These are phyloP conservation scores for Dryocosmus kuriphilus DNA, from an alignment of 2,888 invertebrate species.

Conservation along the genomic window DNA sequence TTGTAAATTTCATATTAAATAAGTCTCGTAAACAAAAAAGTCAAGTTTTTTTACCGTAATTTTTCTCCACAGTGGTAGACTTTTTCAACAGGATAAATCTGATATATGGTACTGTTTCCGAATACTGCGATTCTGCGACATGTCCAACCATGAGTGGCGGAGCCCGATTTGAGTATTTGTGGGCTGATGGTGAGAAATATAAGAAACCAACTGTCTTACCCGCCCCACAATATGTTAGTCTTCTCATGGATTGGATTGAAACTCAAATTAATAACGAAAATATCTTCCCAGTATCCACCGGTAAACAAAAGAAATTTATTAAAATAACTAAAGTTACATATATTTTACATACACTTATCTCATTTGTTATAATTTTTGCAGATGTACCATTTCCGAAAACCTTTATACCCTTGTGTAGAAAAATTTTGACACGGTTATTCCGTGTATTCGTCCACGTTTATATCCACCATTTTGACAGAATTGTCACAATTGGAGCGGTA, in stretches of 20 bases:
- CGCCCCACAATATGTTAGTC: constrained; percentile 89
- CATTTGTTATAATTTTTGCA: constrained; percentile 71
- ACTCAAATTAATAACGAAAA: constrained; percentile 92
- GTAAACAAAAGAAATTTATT: constrained; percentile 70
- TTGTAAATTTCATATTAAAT: neutral
- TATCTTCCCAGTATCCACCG: constrained; percentile 90
- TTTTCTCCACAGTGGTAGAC: constrained; percentile 87
- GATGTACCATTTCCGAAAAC: constrained; percentile 93
- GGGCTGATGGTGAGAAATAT: constrained; percentile 90
- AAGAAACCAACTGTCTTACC: constrained; percentile 89
- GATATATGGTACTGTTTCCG: constrained; percentile 93
- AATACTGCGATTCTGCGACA: constrained; percentile 89
- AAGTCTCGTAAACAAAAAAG: neutral
- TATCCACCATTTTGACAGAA: constrained; percentile 95
- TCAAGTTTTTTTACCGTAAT: neutral
- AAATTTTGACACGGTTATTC: constrained; percentile 92
- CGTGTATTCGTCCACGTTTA: constrained; percentile 96
- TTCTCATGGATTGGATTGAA: constrained; percentile 96
- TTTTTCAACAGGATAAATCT: constrained; percentile 96
- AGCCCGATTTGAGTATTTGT: constrained; percentile 92
- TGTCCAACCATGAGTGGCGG: constrained; percentile 96
- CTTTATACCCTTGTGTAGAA: constrained; percentile 88
- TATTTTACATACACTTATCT: constrained; percentile 36
- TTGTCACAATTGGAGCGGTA: constrained; percentile 92
- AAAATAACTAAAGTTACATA: neutral